Conservation (phyloP, 92 coral and sea anemone genomes). For the Heliopora coerulea region DNA sequence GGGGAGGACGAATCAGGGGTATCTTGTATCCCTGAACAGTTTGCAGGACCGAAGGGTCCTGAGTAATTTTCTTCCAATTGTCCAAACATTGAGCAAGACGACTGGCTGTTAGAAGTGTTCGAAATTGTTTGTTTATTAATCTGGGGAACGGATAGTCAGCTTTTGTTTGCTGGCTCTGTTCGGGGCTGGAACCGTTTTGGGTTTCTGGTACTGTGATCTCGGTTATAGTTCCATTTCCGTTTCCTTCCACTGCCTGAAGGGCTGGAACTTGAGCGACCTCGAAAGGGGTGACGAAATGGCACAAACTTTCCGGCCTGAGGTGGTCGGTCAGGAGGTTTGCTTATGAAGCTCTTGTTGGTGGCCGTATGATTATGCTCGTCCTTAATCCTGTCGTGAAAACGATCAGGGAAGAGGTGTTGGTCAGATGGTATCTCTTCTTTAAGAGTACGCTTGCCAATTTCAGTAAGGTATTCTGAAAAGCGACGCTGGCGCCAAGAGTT, state of each 20-base stretch:
- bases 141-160: conserved; percentile 13
- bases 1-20: conserved; percentile 46
- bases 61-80: conserved; percentile 2
- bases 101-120: background rate
- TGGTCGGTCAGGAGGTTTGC: conserved; percentile 44
- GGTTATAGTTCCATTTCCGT: background rate
- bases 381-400: conserved; percentile 51
- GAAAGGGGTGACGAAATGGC: conserved; percentile 39
- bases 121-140: background rate
- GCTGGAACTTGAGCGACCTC: too few relatives aligned
- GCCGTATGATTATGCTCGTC: conserved; percentile 56
- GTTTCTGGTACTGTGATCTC: too few relatives aligned
- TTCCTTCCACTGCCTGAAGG: conserved; percentile 11
- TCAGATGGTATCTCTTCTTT: conserved; percentile 24
- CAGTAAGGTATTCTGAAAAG: conserved; percentile 39
- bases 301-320: conserved; percentile 36
- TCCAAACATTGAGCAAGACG: background rate
- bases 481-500: conserved; percentile 59
- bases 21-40: conserved; percentile 58
- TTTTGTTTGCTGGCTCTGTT: too few relatives aligned
- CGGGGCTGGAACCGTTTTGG: too few relatives aligned
- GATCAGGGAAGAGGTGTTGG: conserved; percentile 51
- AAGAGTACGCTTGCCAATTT: conserved; percentile 23
- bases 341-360: conserved; percentile 45
- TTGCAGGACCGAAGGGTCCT: conserved; percentile 49